Base-by-base conservation (phyloP, 2,113 vertebrate genomes). In the Anthoscopus minutus region DNA sequence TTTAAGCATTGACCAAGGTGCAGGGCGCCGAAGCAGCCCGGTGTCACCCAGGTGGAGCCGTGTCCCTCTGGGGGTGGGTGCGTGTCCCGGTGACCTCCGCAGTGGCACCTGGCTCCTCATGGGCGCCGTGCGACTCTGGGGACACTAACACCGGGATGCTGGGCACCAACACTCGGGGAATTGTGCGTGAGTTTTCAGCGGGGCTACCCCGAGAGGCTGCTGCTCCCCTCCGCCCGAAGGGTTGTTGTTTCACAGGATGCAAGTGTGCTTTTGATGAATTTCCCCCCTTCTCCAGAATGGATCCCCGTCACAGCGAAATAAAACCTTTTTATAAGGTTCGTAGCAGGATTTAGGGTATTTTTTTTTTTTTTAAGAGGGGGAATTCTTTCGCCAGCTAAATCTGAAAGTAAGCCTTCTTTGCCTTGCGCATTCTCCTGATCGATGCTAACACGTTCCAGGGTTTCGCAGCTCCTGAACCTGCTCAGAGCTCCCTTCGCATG, bases 81-180 rank as follows among this genome's bases (percentile, higher is more conserved):
- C 24, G n/a, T 47, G 70, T 18, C 53, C 24, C 15, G 1, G 13
- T 13, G 7, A 8, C 28, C 50, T 18, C 67, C 7, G 38, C 66
- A 30, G 51, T 3, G 51, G 18, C 84, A 64, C 25, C 54, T 3
- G 89, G 30, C 22, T 57, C 37, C 67, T 31, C 69, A 25, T 20
- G 33, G 4, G 31, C 60, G 10, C 54, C 4, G 31, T 13, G 53
- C 5, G 0, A 5, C 17, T 27, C 58, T 31, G 56, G 58, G 37
- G 18, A 56, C 82, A 25, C 67, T 3, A 3, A 27, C 8, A 1
- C 11, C 2, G 5, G 27, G 13, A 4, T 57, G 14, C 1, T 14
- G 51, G 60, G 48, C 70, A 19, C 40, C 10, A 9, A 1, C 7
- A 2, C 13, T 21, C 19, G 1, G 27, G 35, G 7, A 11, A 22